These are phyloP conservation scores for Chrysomela aeneicollis DNA, from an alignment of 2,888 invertebrate species.

Conservation along the genomic window DNA sequence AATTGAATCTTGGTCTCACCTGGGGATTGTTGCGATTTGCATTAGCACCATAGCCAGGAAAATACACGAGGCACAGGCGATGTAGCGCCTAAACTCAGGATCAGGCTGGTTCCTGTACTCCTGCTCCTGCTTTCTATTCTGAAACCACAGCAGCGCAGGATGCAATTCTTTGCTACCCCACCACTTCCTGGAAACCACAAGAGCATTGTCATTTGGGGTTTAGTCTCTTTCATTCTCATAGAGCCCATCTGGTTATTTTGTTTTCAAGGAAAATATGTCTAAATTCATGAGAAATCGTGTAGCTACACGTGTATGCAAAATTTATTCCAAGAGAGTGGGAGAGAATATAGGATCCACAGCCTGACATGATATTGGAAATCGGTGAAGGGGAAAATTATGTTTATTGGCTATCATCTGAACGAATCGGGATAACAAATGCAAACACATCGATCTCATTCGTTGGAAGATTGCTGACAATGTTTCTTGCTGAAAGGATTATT, in stretches of 20 bases:
- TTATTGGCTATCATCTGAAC: background rate
- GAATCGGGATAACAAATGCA: too few species aligned
- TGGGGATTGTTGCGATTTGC: constrained; percentile 80
- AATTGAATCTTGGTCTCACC: constrained; percentile 65
- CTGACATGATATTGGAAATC: background rate
- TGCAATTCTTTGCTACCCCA: constrained; percentile 77
- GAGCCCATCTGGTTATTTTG: too few species aligned
- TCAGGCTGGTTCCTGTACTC: constrained; percentile 83
- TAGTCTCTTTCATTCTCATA: too few species aligned
- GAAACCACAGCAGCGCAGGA: constrained; percentile 84
- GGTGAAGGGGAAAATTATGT: background rate
- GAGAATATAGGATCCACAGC: background rate
- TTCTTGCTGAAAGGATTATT: too few species aligned
- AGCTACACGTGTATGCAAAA: too few species aligned
- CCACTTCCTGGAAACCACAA: constrained; percentile 63
- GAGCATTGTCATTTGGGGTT: too few species aligned
- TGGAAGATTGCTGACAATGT: too few species aligned
- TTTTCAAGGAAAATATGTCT: too few species aligned
- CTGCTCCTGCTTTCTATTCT: constrained; percentile 75
- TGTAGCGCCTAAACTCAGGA: constrained; percentile 84
- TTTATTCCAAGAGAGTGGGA: background rate
- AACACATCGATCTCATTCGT: too few species aligned
- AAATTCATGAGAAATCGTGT: too few species aligned
- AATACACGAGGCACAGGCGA: constrained; percentile 79
- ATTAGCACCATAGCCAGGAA: constrained; percentile 81